phyloP scores from a whole-genome alignment of 2,113 vertebrate genomes.

The Pseudois nayaur region DNA sequence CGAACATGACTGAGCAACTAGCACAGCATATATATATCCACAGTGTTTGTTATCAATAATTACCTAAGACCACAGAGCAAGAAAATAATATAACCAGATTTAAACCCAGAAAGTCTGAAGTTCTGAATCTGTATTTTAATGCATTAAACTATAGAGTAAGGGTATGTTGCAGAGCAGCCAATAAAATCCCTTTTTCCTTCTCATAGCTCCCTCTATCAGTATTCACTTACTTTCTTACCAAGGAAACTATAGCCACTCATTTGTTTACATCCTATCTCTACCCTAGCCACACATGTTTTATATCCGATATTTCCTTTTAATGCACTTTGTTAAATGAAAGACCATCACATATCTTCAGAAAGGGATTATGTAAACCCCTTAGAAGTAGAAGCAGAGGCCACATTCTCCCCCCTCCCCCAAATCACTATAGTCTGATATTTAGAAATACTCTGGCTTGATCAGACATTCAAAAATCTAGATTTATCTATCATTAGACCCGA shows the following conservation, averaged over 20 bases:
- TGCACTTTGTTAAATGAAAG: neutral
- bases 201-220: neutral
- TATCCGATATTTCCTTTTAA: neutral
- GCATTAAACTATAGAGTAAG: neutral
- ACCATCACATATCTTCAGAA: neutral
- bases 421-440: neutral
- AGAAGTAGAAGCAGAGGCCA: neutral
- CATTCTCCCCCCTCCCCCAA: accelerated
- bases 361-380: neutral
- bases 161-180: neutral
- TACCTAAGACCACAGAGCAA: neutral
- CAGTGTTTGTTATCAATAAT: neutral
- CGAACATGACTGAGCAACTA: neutral
- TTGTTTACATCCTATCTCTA: neutral
- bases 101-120: neutral
- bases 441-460: neutral
- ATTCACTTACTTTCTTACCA: neutral
- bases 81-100: neutral
- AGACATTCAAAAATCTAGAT: neutral
- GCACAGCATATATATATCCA: neutral
- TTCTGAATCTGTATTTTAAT: neutral
- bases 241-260: neutral
- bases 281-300: neutral
- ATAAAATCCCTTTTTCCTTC: accelerated
- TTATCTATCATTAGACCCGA: neutral